Evolutionary conservation across 1,140 invertebrate genomes (phyloP).

Genomic region (Solen grandis): DNA sequence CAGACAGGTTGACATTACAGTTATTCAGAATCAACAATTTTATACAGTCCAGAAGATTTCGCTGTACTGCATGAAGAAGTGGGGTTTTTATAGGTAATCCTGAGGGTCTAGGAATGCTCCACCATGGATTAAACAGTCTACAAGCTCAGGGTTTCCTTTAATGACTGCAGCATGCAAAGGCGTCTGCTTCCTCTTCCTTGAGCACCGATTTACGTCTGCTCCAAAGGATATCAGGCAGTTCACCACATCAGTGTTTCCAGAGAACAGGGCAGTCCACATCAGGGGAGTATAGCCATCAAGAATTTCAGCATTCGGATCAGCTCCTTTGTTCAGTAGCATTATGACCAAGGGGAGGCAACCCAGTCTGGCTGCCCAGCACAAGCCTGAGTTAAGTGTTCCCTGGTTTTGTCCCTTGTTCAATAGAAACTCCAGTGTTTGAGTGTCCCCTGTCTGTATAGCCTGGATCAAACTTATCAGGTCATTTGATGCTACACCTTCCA

Average conservation of each 20-base stretch:
- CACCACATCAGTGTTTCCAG: constrained; percentile 51
- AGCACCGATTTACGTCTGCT: constrained; percentile 55
- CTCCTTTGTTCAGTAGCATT: constrained; percentile 50
- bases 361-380: constrained; percentile 67
- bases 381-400: constrained; percentile 53
- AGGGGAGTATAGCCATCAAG: constrained; percentile 68
- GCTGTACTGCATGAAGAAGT: constrained; percentile 60
- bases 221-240: constrained; percentile 55
- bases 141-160: constrained; percentile 40
- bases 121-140: constrained; percentile 43
- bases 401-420: constrained; percentile 52
- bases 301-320: constrained; percentile 55
- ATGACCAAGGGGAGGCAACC: constrained; percentile 54
- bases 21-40: constrained; percentile 59
- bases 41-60: constrained; percentile 39
- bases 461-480: constrained; percentile 40
- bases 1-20: constrained; percentile 61
- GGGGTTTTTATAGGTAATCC: constrained; percentile 65
- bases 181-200: constrained; percentile 62
- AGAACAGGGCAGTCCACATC: constrained; percentile 62
- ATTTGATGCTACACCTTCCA: background rate
- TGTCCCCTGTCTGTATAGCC: constrained; percentile 56
- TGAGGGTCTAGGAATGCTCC: constrained; percentile 58
- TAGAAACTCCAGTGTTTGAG: background rate
- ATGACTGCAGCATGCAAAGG: constrained; percentile 64